These are phyloP conservation scores for Chrosomus eos DNA, from an alignment of 2,797 vertebrate species.

Conservation along the genomic window DNA sequence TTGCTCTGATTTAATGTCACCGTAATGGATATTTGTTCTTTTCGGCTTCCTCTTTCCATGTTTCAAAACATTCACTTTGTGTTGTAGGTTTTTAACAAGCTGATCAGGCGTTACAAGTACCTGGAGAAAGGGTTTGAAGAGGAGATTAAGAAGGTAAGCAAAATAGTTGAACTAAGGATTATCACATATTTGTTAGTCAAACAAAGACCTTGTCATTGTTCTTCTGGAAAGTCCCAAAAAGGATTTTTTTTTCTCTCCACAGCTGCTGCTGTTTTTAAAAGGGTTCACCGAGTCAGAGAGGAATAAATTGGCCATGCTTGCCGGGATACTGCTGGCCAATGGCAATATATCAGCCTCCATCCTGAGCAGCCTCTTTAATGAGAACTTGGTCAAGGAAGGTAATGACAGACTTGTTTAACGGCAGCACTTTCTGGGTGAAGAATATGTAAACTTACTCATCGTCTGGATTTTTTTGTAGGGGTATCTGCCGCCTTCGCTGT, in stretches of 20 bases:
- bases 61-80: neutral
- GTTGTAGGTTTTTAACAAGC: conserved; percentile 94
- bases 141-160: conserved; percentile 94
- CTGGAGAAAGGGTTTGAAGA: conserved; percentile 98
- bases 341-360: conserved; percentile 92
- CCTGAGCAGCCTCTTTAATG: conserved; percentile 95
- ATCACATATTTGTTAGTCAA: neutral
- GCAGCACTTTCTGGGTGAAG: neutral
- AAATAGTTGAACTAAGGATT: neutral
- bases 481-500: conserved; percentile 95
- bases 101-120: conserved; percentile 98
- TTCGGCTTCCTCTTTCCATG: neutral
- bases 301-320: conserved; percentile 98
- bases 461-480: conserved; percentile 73
- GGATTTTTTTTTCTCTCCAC: conserved; percentile 42
- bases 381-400: conserved; percentile 99
- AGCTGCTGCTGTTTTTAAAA: conserved; percentile 97
- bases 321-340: conserved; percentile 93
- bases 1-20: neutral
- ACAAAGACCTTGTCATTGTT: too few relatives aligned
- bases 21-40: neutral
- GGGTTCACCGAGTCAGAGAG: conserved; percentile 97
- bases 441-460: neutral
- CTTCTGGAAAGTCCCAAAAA: neutral
- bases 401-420: conserved; percentile 29